These are phyloP conservation scores for Macrochelys suwanniensis DNA, from an alignment of 2,797 vertebrate species.

Conservation along the genomic window DNA sequence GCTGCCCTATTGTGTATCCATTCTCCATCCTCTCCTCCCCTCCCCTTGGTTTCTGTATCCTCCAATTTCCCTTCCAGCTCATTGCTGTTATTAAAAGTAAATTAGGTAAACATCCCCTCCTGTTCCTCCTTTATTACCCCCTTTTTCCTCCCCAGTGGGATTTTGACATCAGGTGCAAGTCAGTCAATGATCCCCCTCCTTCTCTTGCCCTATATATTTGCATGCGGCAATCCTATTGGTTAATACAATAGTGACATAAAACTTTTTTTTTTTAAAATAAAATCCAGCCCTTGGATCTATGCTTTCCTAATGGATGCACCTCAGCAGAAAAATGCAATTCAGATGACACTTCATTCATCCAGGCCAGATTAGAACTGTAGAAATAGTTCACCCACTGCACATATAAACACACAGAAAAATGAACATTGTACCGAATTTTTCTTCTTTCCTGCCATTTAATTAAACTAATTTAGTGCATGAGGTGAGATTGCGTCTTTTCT, in stretches of 20 bases:
- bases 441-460: conserved; percentile 56
- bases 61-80: background rate
- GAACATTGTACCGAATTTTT: conserved; percentile 9
- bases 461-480: conserved; percentile 78
- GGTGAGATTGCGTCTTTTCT: conserved; percentile 53
- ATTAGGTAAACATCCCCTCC: background rate
- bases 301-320: background rate
- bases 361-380: conserved; percentile 25
- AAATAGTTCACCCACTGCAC: conserved; percentile 33
- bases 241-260: background rate
- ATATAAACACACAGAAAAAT: conserved; percentile 31
- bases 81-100: background rate
- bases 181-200: background rate
- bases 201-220: background rate
- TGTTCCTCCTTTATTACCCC: background rate
- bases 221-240: background rate
- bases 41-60: background rate
- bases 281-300: background rate
- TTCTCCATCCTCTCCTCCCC: background rate
- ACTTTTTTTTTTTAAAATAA: background rate
- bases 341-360: conserved; percentile 23
- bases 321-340: conserved; percentile 16
- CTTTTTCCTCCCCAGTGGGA: background rate
- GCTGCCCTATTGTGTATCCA: background rate
- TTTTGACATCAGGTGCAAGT: background rate